Evolutionary conservation across 2,113 vertebrate species (phyloP), one percentile per base, ranked within the genome.

Genomic region (Thalassoma bifasciatum): DNA sequence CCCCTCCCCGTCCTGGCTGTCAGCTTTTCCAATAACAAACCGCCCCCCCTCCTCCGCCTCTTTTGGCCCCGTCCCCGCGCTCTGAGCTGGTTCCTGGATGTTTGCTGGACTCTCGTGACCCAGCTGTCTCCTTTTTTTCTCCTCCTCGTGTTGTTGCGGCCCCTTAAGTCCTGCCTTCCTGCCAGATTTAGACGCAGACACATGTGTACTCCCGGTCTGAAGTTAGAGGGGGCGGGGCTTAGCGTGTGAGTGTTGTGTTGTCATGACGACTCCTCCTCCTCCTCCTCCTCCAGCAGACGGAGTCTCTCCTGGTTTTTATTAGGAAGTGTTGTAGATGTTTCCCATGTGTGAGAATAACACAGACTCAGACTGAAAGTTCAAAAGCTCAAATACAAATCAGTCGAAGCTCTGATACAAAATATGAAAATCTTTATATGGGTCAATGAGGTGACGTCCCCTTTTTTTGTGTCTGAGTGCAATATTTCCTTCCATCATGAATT

Each of bases 21-120:
- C 95, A 97, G 93, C 94, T 95, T 97, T 97, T 98, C 96, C 96
- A 96, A 71, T 91, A 91, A 93, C 87, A 94, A 91, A 93, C 56
- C 26, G 2, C 72, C 23, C n/a, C n/a, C n/a, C n/a, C n/a, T n/a
- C n/a, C 62, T 75, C 90, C 63, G 62, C 91, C 91, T 81, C 86
- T 64, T 82, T 56, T 77, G 72, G 75, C 82, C 10, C 2, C 40
- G 73, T 62, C 82, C 77, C 79, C 16, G 66, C 62, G 72, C 75
- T 49, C 66, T n/a, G 64, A 74, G 78, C 47, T 8, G 75, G 56
- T 86, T 88, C 81, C 85, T 87, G 87, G 66, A 81, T 49, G 75
- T 21, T 65, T 56, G 65, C n/a, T 82, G 66, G 82, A 76, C 77
- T 78, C 61, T 54, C 2, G 75, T 82, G 87, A 85, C 79, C 79